Evolutionary conservation across 2,113 vertebrate species (phyloP).

Genomic region (Herpailurus yagouaroundi): DNA sequence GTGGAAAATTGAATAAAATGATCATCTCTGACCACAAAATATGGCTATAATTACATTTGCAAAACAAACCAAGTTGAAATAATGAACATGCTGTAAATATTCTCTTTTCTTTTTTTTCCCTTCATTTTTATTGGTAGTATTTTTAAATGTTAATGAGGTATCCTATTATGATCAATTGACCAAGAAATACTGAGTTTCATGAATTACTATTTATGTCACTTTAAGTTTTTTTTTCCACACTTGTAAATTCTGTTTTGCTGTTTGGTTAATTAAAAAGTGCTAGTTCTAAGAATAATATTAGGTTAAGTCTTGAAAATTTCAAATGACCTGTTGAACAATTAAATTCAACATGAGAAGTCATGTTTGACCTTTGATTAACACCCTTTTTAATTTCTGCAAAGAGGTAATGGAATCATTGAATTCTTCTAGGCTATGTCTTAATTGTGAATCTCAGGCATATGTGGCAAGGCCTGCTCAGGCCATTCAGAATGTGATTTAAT

Average conservation of each 20-base stretch:
- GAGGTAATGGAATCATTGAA: neutral
- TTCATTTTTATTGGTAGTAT: neutral
- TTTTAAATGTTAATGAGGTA: neutral
- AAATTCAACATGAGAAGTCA: slow-evolving; percentile 4
- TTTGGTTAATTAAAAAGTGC: slow-evolving; percentile 47
- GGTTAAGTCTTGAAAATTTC: slow-evolving; percentile 45
- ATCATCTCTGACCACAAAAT: slow-evolving; percentile 31
- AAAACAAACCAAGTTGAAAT: neutral
- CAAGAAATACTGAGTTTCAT: slow-evolving; percentile 23
- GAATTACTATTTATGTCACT: slow-evolving; percentile 29
- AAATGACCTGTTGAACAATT: slow-evolving; percentile 31
- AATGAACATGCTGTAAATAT: neutral
- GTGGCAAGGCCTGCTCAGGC: neutral
- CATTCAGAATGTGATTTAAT: neutral
- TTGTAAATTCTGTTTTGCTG: neutral
- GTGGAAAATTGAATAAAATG: slow-evolving; percentile 68
- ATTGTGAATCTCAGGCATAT: neutral
- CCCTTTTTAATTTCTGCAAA: slow-evolving; percentile 48
- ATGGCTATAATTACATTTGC: slow-evolving; percentile 10
- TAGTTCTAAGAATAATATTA: slow-evolving; percentile 61
- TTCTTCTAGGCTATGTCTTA: slow-evolving; percentile 25
- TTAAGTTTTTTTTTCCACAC: neutral
- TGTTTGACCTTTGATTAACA: slow-evolving; percentile 19
- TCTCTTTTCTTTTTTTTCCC: neutral
- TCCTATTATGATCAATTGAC: neutral